phyloP scores from a whole-genome alignment of 2,113 vertebrate genomes.

The Zeus faber region DNA sequence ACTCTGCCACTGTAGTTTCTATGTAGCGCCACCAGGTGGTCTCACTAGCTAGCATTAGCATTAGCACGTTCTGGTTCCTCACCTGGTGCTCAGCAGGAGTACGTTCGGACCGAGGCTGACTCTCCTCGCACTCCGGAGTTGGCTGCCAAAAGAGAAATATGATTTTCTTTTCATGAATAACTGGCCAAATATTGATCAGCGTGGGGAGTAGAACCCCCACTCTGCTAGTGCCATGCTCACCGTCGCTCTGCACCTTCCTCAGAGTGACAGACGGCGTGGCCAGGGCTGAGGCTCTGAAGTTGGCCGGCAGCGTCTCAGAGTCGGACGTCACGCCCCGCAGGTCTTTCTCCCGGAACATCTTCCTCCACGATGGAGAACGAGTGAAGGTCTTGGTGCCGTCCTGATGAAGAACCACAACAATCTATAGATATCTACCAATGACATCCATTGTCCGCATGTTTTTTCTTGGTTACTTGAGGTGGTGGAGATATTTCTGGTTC shows the following conservation, averaged over 20 bases:
- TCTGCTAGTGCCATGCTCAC: conserved; percentile 48
- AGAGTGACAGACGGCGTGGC: conserved; percentile 87
- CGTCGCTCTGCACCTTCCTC: conserved; percentile 90
- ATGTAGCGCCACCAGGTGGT: too few relatives aligned
- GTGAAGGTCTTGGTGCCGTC: conserved; percentile 90
- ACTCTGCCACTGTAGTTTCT: too few relatives aligned
- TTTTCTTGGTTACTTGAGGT: too few relatives aligned
- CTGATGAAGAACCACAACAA: conserved; percentile 49
- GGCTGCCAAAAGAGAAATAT: conserved; percentile 65
- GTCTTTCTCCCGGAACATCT: conserved; percentile 93
- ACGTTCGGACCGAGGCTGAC: conserved; percentile 88
- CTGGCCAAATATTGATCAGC: background rate
- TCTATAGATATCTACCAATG: background rate
- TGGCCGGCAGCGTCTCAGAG: conserved; percentile 89
- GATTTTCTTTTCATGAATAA: background rate
- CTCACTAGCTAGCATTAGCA: too few relatives aligned
- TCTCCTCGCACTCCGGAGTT: conserved; percentile 83
- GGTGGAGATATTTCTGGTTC: too few relatives aligned
- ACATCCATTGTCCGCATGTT: too few relatives aligned
- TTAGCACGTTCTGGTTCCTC: conserved; percentile 60
- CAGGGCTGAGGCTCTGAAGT: conserved; percentile 89
- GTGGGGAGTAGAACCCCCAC: background rate
- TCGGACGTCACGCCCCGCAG: conserved; percentile 88
- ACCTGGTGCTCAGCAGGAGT: conserved; percentile 86
- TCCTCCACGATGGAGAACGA: conserved; percentile 90